Conservation (phyloP, 2,797 vertebrate genomes). For the Austrolebias charrua region DNA sequence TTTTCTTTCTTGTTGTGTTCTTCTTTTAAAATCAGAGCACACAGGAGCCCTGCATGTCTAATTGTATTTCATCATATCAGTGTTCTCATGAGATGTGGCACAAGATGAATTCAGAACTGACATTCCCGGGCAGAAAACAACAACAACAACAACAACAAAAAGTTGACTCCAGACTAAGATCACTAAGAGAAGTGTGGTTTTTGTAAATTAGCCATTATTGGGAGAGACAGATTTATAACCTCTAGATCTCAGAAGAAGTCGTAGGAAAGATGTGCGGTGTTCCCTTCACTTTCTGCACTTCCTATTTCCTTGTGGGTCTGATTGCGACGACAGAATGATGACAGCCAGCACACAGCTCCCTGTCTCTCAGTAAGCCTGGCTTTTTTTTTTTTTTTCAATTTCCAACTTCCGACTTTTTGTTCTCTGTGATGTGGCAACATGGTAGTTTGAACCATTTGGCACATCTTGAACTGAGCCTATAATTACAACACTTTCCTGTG, state of each 20-base stretch:
- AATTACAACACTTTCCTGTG: slow-evolving; percentile 68
- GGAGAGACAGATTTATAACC: slow-evolving; percentile 3
- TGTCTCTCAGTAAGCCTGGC: slow-evolving; percentile 56
- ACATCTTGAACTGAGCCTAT: slow-evolving; percentile 68
- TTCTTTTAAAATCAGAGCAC: slow-evolving; percentile 33
- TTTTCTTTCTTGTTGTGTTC: slow-evolving; percentile 7
- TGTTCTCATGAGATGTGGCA: slow-evolving; percentile 59
- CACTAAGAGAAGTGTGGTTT: slow-evolving; percentile 8
- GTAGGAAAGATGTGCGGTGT: background rate
- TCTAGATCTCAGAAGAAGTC: background rate
- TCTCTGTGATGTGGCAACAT: slow-evolving; percentile 71
- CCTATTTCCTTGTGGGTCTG: slow-evolving; percentile 9
- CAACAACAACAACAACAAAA: slow-evolving; percentile 34
- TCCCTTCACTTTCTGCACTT: slow-evolving; percentile 9
- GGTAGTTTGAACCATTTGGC: slow-evolving; percentile 70
- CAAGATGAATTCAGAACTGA: slow-evolving; percentile 50
- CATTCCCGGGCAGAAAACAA: slow-evolving; percentile 53
- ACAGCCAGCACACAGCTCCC: slow-evolving; percentile 63
- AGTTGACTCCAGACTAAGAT: slow-evolving; percentile 38
- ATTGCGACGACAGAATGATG: slow-evolving; percentile 41
- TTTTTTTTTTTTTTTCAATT: slow-evolving; percentile 15
- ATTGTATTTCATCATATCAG: slow-evolving; percentile 50
- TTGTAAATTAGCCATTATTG: background rate
- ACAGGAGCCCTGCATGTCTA: slow-evolving; percentile 36
- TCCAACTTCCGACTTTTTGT: slow-evolving; percentile 66